Percentiles rank a stretch among this genome's conserved stretches.
phyloP scores from a whole-genome alignment of 2,888 invertebrate genomes.

The Monoplex corrugatus region DNA sequence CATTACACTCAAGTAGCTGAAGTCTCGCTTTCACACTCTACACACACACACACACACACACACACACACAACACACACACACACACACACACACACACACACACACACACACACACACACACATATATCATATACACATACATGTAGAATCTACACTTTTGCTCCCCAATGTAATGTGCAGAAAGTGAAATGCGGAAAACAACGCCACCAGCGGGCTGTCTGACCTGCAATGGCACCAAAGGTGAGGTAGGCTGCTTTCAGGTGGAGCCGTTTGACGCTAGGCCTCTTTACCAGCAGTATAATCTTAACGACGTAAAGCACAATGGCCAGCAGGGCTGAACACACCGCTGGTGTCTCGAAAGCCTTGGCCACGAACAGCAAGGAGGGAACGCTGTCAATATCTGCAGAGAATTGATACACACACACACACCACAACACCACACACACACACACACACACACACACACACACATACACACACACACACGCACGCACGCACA shows the following conservation, averaged over 20 bases:
- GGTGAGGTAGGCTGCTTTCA: slow-evolving; percentile 63
- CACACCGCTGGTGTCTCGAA: slow-evolving; percentile 60
- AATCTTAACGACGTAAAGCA: slow-evolving; percentile 61
- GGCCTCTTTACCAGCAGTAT: slow-evolving; percentile 52
- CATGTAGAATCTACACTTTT: not conserved
- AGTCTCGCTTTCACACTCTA: too few relatives aligned
- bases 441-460: not conserved
- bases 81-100: not conserved
- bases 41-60: not conserved
- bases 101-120: not conserved
- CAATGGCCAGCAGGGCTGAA: slow-evolving; percentile 57
- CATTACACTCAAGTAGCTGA: too few relatives aligned
- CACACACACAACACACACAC: not conserved
- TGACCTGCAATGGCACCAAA: slow-evolving; percentile 62
- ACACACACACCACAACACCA: not conserved
- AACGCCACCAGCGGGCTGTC: not conserved
- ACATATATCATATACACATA: too few relatives aligned
- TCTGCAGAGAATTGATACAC: slow-evolving; percentile 44
- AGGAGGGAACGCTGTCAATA: slow-evolving; percentile 54
- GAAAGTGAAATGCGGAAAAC: not conserved
- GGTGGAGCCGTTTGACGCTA: slow-evolving; percentile 54
- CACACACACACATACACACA: not conserved
- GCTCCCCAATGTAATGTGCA: not conserved
- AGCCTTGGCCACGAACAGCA: slow-evolving; percentile 60
- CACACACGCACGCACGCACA: not conserved